Conservation (phyloP, 2,797 vertebrate species). For the Danionella dracula region DNA sequence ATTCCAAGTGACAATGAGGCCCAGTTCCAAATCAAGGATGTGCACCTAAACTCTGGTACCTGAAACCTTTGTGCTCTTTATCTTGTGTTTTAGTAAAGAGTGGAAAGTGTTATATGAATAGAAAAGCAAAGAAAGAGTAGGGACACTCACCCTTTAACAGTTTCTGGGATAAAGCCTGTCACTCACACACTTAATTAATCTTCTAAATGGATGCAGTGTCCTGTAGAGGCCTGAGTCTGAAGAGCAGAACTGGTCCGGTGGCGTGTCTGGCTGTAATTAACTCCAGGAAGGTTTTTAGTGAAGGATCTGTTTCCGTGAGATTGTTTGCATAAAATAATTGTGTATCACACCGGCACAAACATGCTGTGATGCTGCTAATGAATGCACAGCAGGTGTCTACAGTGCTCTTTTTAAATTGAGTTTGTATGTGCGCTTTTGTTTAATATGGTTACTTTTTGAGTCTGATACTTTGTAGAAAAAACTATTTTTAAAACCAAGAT, state of each 20-base stretch:
- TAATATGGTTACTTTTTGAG: background rate
- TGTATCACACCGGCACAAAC: background rate
- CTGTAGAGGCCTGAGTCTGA: background rate
- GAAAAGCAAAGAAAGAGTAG: conserved; percentile 5
- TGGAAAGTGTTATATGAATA: background rate
- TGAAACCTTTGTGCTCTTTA: too few species aligned
- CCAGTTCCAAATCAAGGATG: conserved; percentile 95
- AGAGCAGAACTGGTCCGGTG: background rate
- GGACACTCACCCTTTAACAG: background rate
- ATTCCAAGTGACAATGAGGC: conserved; percentile 93
- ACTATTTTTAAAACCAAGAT: background rate
- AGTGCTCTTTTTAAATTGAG: background rate
- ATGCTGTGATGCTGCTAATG: background rate
- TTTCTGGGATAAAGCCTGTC: background rate
- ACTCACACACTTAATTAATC: background rate
- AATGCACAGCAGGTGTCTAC: background rate
- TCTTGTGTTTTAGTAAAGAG: too few species aligned
- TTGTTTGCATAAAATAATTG: conserved; percentile 14
- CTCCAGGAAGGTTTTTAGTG: background rate
- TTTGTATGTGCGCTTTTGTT: background rate
- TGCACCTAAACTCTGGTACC: conserved; percentile 84
- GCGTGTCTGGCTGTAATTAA: conserved; percentile 20
- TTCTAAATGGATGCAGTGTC: background rate
- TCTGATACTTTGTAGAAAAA: background rate
- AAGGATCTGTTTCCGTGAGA: background rate